Conservation (phyloP, 2,113 vertebrate genomes). For the Morphnarchus princeps region DNA sequence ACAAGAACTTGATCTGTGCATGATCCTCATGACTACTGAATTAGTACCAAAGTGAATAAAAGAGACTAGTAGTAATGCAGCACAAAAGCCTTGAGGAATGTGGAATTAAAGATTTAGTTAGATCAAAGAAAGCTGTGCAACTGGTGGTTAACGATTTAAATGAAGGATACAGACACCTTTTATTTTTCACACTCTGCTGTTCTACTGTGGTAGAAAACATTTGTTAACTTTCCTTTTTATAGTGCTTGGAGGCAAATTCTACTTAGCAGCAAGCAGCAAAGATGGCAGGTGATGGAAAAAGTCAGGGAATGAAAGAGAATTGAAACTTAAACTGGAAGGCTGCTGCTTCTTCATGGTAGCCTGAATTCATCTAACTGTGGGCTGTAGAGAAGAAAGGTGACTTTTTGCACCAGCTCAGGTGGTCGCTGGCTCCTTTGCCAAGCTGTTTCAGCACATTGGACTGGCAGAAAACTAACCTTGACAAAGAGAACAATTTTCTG, state of each 20-base stretch:
- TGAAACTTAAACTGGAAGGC: not conserved
- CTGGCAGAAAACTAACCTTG: not conserved
- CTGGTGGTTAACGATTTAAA: constrained; percentile 5
- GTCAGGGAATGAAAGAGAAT: not conserved
- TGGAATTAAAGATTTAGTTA: not conserved
- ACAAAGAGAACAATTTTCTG: not conserved
- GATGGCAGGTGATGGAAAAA: constrained; percentile 22
- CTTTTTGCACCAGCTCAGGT: not conserved
- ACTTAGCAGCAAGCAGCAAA: not conserved
- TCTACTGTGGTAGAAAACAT: not conserved
- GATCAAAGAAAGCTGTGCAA: not conserved
- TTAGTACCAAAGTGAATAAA: not conserved
- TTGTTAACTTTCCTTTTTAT: constrained; percentile 5
- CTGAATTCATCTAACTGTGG: not conserved
- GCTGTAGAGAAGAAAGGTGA: not conserved
- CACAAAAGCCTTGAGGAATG: not conserved
- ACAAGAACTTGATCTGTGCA: not conserved
- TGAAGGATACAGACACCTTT: not conserved
- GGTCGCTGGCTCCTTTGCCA: not conserved
- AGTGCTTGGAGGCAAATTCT: not conserved
- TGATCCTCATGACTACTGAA: not conserved
- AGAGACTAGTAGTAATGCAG: not conserved
- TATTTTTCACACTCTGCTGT: not conserved
- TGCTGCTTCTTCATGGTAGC: not conserved
- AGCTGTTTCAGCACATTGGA: not conserved